phyloP scores from a whole-genome alignment of 2,113 vertebrate species.

The Plotosus lineatus region DNA sequence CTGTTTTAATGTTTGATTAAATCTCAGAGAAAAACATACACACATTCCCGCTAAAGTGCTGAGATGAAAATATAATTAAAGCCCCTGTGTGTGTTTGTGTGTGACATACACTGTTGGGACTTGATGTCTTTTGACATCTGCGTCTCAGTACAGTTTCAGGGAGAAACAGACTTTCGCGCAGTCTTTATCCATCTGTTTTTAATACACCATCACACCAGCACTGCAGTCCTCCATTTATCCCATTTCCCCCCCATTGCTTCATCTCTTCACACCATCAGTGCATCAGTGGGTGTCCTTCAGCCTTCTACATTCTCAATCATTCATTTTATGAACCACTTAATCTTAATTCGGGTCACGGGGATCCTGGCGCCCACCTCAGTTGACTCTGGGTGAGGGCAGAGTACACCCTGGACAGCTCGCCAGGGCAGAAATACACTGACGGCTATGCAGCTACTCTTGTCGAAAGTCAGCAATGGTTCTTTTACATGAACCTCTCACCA shows the following conservation, averaged over 20 bases:
- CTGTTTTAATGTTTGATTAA: conserved; percentile 2
- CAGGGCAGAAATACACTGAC: too few species aligned
- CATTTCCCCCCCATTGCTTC: not conserved
- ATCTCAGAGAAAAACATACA: not conserved
- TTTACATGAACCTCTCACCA: too few species aligned
- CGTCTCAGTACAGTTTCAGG: conserved; percentile 65
- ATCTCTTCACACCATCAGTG: not conserved
- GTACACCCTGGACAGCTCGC: too few species aligned
- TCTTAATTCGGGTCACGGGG: too few species aligned
- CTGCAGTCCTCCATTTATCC: conserved; percentile 5
- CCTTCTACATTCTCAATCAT: too few species aligned
- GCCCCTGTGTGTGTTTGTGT: not conserved
- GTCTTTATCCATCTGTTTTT: conserved; percentile 25
- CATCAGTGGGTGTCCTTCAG: not conserved
- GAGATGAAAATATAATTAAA: not conserved
- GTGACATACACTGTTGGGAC: conserved; percentile 38
- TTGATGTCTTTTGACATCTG: conserved; percentile 70
- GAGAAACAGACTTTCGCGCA: conserved; percentile 52
- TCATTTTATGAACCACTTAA: too few species aligned
- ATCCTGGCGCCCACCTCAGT: too few species aligned
- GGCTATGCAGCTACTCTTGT: too few species aligned
- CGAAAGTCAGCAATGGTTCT: too few species aligned
- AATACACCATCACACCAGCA: conserved; percentile 34
- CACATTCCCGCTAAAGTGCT: not conserved
- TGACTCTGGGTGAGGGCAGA: too few species aligned